Evolutionary conservation across 2,888 invertebrate genomes (phyloP), one percentile per base, ranked within the genome.

Genomic region (Pseudococcus longispinus): DNA sequence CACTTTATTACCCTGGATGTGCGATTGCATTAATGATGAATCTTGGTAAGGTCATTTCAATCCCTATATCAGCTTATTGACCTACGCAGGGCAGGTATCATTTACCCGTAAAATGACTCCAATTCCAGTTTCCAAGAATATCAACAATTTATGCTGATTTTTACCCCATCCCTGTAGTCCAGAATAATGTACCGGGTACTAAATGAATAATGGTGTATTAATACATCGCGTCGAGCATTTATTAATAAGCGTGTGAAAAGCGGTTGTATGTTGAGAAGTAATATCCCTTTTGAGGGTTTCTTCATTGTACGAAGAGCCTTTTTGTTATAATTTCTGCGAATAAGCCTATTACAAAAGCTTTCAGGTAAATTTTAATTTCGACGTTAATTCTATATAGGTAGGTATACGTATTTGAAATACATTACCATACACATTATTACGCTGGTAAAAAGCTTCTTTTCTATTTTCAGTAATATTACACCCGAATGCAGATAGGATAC

Each of bases 341-440:
- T 42, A 80, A 80, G 77, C 77, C 42, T 80, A 80, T 80, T 80
- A 80, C 77, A 42, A 80, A 42, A 42, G 42, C 42, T 42, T 42
- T 32, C 37, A 9, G 20, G 77, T 42, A 42, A 20, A 80, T 80
- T 80, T 80, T 80, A 80, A 80, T 80, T 80, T 80, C 42, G 77
- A 20, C 42, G 77, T 11, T 70, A 70, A 32, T 70, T 70, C 70
- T 29, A 26, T 11, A 55, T 15, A 1, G 37, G 37, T 55, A 60
- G 23, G 9, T 9, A 2, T 60, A 23, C 1, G 70, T 70, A 70
- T 70, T 70, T 20, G 77, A 42, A 80, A 80, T 80, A 80, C 23
- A 9, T 15, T 60, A 60, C 23, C 13, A n/a, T 23, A 60, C 23
- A 37, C 37, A 37, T 37, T 37, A 37, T 80, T 20, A 42, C 42